Conservation (phyloP, 2,113 vertebrate genomes). For the Regulus satrapa region DNA sequence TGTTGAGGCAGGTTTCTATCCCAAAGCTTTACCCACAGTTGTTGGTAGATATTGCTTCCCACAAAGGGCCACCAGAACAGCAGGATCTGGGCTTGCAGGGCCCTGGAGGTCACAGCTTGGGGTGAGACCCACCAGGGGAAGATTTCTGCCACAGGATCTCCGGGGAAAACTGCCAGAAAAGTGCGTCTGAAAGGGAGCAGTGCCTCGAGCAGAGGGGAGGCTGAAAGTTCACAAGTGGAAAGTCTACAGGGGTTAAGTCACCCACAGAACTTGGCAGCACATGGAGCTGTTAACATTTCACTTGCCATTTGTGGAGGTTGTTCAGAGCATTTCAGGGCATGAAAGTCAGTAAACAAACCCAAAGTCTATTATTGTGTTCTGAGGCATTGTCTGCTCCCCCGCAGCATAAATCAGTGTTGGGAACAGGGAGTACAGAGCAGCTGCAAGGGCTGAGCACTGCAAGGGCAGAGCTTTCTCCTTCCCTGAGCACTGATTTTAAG, state of each 20-base stretch:
- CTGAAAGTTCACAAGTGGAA: neutral
- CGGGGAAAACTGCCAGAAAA: neutral
- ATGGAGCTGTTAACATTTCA: neutral
- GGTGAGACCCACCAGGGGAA: neutral
- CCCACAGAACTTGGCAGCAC: neutral
- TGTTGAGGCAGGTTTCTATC: neutral
- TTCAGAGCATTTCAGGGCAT: neutral
- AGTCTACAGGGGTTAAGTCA: neutral
- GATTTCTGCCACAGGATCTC: neutral
- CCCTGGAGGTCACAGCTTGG: neutral
- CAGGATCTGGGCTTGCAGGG: neutral
- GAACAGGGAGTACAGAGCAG: neutral
- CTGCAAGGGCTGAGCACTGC: neutral
- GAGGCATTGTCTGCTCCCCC: neutral
- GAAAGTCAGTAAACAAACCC: conserved; percentile 16
- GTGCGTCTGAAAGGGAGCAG: neutral
- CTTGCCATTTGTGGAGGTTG: neutral
- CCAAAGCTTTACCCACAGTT: neutral
- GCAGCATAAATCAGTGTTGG: neutral
- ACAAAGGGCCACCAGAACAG: neutral
- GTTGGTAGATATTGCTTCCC: neutral
- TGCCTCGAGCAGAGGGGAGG: neutral
- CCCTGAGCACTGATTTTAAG: neutral
- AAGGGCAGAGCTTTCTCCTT: neutral
- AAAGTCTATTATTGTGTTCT: neutral